A percentile compares a stretch with the other conserved stretches of the same genome.
Evolutionary conservation across 2,113 vertebrate species (phyloP).

Genomic region (Machaerirhynchus nigripectus): DNA sequence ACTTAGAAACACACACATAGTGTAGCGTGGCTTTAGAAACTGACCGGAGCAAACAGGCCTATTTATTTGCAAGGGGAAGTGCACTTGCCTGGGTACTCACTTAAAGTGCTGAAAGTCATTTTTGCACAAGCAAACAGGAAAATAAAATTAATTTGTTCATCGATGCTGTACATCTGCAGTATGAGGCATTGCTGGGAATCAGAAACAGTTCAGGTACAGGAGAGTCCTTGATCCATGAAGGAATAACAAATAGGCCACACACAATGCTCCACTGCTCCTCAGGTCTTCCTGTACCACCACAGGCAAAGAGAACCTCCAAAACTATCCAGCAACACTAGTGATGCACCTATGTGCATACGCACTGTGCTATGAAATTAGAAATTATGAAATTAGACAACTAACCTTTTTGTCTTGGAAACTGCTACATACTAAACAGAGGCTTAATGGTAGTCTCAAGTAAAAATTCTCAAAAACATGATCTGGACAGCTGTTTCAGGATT

Average conservation of each 20-base stretch:
- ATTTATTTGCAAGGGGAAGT: background rate
- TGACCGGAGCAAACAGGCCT: background rate
- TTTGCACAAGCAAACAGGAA: background rate
- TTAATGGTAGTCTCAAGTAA: background rate
- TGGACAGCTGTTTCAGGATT: background rate
- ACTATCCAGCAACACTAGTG: background rate
- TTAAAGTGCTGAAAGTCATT: background rate
- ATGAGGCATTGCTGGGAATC: background rate
- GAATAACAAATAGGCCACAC: background rate
- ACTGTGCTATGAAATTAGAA: background rate
- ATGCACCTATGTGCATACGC: accelerated
- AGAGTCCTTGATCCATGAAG: background rate
- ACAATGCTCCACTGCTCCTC: background rate
- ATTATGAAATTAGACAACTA: background rate
- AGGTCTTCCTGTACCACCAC: background rate
- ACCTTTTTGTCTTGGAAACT: background rate
- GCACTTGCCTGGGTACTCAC: background rate
- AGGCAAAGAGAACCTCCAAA: background rate
- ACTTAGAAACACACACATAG: too few relatives aligned
- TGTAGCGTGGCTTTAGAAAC: background rate
- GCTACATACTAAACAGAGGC: background rate
- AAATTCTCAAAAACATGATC: background rate
- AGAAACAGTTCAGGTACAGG: background rate
- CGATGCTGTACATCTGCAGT: background rate
- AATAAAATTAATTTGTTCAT: background rate